Evolutionary conservation across 1,140 invertebrate genomes (phyloP).

Genomic region (Prorops nasuta): DNA sequence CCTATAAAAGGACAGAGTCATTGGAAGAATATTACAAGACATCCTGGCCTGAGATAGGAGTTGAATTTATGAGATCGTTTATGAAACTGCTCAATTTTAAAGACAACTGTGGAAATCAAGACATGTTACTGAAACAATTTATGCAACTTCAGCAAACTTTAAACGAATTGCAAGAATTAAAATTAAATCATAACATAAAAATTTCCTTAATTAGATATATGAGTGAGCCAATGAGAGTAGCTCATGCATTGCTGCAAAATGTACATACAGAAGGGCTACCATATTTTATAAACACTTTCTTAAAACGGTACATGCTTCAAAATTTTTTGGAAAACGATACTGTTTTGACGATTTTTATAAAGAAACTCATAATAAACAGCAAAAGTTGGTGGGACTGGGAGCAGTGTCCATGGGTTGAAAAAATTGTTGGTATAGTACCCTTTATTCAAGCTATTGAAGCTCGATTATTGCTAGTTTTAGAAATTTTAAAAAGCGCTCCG

Average conservation of each 20-base stretch:
- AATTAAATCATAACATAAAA: slow-evolving; percentile 35
- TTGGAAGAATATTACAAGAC: slow-evolving; percentile 34
- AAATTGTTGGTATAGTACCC: slow-evolving; percentile 29
- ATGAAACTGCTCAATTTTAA: slow-evolving; percentile 28
- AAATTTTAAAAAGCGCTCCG: slow-evolving; percentile 38
- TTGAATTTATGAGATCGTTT: slow-evolving; percentile 36
- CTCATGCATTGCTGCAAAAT: slow-evolving; percentile 35
- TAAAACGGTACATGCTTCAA: slow-evolving; percentile 40
- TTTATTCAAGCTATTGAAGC: slow-evolving; percentile 40
- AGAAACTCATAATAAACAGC: background rate
- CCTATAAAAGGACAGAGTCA: slow-evolving; percentile 31
- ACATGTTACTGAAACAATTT: slow-evolving; percentile 23
- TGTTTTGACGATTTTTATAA: slow-evolving; percentile 34
- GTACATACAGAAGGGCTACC: slow-evolving; percentile 33
- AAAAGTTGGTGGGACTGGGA: background rate
- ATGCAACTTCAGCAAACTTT: slow-evolving; percentile 32
- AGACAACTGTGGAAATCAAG: slow-evolving; percentile 24
- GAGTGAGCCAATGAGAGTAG: slow-evolving; percentile 33
- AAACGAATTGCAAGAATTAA: slow-evolving; percentile 37
- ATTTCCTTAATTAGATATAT: slow-evolving; percentile 38
- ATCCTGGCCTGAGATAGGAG: slow-evolving; percentile 42
- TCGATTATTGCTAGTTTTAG: slow-evolving; percentile 36
- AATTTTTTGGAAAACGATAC: slow-evolving; percentile 41
- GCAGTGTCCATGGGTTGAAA: slow-evolving; percentile 42
- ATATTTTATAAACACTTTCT: slow-evolving; percentile 34